Percentiles rank a stretch among this genome's conserved stretches.
These are phyloP conservation scores for Pyrgilauda ruficollis DNA, from an alignment of 2,113 vertebrate species.

Conservation along the genomic window DNA sequence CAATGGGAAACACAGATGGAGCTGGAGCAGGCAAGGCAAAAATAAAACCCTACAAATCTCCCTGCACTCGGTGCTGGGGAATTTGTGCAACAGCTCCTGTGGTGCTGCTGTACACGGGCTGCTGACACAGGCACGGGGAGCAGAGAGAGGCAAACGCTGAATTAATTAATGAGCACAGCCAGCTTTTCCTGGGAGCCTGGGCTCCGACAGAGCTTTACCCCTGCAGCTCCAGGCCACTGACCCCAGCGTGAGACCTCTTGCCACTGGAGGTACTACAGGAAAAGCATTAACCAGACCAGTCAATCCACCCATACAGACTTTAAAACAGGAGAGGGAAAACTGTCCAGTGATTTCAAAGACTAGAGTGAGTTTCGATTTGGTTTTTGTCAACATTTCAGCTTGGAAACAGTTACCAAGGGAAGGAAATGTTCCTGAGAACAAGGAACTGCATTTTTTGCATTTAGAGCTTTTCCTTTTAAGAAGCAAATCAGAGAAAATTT, in stretches of 20 bases:
- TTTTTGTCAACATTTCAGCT: not conserved
- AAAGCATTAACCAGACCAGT: not conserved
- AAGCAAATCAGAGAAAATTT: not conserved
- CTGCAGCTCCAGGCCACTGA: not conserved
- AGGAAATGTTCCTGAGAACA: not conserved
- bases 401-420: conserved; percentile 39
- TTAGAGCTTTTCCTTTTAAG: not conserved
- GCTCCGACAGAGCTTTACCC: not conserved
- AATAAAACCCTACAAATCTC: not conserved
- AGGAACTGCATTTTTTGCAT: not conserved
- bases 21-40: not conserved
- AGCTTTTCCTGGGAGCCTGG: not conserved
- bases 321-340: not conserved
- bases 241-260: not conserved
- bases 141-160: not conserved
- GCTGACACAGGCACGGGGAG: not conserved
- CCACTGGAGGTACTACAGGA: not conserved
- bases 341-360: not conserved
- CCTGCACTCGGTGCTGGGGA: not conserved
- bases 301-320: rapidly evolving
- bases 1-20: not conserved
- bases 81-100: not conserved
- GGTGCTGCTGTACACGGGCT: not conserved
- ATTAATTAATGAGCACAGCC: not conserved
- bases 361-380: not conserved